Conservation (phyloP, 2,797 vertebrate genomes). For the Alectoris magna region DNA sequence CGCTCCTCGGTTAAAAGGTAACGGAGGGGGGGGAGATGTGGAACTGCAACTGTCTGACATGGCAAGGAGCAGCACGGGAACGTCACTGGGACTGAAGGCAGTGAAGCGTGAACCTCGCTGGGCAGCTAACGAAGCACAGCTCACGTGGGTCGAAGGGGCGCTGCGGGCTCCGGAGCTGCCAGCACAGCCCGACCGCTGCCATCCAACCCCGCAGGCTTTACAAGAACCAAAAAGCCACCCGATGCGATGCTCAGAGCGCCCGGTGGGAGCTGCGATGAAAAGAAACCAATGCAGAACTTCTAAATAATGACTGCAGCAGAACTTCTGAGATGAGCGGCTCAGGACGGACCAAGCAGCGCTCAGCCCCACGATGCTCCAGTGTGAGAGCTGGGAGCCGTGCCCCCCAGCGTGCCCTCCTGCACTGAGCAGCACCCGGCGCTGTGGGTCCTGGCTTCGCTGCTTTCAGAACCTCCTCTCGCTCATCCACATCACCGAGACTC, state of each 20-base stretch:
- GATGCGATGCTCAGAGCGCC: accelerated
- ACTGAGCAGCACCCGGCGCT: too few species aligned
- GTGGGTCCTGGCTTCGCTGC: too few species aligned
- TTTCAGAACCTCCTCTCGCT: background rate
- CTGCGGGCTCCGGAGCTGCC: background rate
- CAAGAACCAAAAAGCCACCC: background rate
- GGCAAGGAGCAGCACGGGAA: slow-evolving; percentile 30
- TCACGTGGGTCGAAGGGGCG: slow-evolving; percentile 33
- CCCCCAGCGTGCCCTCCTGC: too few species aligned
- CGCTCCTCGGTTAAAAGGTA: background rate
- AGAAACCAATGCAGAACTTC: background rate
- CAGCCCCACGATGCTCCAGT: accelerated
- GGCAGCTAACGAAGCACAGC: background rate
- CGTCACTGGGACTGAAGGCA: slow-evolving; percentile 12
- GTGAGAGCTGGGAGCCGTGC: accelerated
- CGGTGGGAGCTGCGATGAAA: background rate
- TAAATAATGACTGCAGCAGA: background rate
- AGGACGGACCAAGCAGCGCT: background rate
- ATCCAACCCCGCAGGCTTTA: background rate
- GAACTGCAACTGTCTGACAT: background rate
- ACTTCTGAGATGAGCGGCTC: background rate
- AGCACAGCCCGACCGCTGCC: background rate
- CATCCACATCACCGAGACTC: background rate
- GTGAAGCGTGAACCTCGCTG: background rate
- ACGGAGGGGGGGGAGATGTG: background rate